phyloP scores from a whole-genome alignment of 2,888 invertebrate genomes.

The Agonopterix arenella region DNA sequence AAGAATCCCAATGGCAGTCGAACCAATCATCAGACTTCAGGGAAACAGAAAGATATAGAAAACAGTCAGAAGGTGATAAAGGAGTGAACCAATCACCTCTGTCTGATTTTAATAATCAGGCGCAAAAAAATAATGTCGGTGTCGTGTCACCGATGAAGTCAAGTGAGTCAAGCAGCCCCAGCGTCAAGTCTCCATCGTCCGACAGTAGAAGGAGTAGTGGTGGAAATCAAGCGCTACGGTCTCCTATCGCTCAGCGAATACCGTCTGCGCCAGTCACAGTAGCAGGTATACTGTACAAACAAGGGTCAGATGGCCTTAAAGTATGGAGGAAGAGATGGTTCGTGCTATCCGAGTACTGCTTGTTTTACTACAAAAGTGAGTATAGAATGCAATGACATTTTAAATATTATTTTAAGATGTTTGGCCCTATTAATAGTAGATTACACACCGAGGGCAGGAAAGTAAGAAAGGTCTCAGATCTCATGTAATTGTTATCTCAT shows the following conservation, averaged over 20 bases:
- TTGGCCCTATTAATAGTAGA: too few species aligned
- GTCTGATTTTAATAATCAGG: constrained; percentile 48
- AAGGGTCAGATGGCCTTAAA: constrained; percentile 94
- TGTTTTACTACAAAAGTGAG: constrained; percentile 95
- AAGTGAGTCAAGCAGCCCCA: constrained; percentile 64
- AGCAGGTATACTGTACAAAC: constrained; percentile 94
- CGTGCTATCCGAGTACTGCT: constrained; percentile 93
- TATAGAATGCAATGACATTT: constrained; percentile 11
- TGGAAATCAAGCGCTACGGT: constrained; percentile 81
- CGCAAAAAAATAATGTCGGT: constrained; percentile 41
- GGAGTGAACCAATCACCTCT: constrained; percentile 51
- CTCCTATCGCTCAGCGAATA: constrained; percentile 90
- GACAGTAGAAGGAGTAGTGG: constrained; percentile 70
- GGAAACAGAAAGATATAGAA: constrained; percentile 50
- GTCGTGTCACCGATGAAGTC: constrained; percentile 65
- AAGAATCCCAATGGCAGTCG: constrained; percentile 58
- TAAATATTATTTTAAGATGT: background rate
- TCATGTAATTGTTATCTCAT: too few species aligned
- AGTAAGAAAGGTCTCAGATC: too few species aligned
- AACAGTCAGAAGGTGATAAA: constrained; percentile 47
- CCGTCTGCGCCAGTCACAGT: constrained; percentile 90
- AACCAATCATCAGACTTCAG: constrained; percentile 50
- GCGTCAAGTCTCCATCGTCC: constrained; percentile 67
- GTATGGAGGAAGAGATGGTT: constrained; percentile 97
- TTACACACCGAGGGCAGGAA: too few species aligned